Evolutionary conservation across 1,140 invertebrate species (phyloP).

Genomic region (Tetranychus cinnabarinus): DNA sequence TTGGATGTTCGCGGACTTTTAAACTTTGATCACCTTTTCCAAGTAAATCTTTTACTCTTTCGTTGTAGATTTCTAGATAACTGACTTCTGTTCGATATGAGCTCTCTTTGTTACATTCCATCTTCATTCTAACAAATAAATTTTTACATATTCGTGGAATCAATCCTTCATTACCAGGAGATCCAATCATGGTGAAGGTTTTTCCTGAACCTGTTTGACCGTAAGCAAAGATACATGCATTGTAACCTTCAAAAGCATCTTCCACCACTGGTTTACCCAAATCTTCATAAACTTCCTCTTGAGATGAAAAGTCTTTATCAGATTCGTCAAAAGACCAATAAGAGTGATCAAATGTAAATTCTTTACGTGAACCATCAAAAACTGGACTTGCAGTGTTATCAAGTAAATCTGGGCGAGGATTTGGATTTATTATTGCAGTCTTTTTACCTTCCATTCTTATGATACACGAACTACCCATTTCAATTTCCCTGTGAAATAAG

Average conservation of each 20-base stretch:
- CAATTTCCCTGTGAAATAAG: constrained; percentile 40
- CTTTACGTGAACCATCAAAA: constrained; percentile 82
- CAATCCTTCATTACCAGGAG: constrained; percentile 83
- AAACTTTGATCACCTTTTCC: constrained; percentile 32
- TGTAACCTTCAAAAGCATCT: constrained; percentile 97
- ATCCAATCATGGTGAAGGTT: constrained; percentile 99
- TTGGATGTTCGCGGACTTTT: constrained; percentile 89
- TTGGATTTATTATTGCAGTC: constrained; percentile 26
- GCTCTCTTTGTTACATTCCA: constrained; percentile 38
- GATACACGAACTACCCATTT: constrained; percentile 76
- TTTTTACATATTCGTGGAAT: constrained; percentile 95
- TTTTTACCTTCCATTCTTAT: constrained; percentile 74
- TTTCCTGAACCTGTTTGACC: constrained; percentile 98
- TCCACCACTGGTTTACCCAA: constrained; percentile 97
- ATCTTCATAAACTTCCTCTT: constrained; percentile 89
- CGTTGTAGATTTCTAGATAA: constrained; percentile 99
- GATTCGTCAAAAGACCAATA: constrained; percentile 82
- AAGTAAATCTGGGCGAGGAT: background rate
- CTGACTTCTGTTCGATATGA: constrained; percentile 36
- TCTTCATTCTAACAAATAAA: constrained; percentile 66
- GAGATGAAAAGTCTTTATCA: constrained; percentile 69
- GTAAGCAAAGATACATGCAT: constrained; percentile 99
- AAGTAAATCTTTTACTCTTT: constrained; percentile 79
- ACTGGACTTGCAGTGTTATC: constrained; percentile 21
- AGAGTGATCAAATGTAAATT: constrained; percentile 97